Base-by-base conservation (phyloP, 2,113 vertebrate genomes). In the Chionis minor region DNA sequence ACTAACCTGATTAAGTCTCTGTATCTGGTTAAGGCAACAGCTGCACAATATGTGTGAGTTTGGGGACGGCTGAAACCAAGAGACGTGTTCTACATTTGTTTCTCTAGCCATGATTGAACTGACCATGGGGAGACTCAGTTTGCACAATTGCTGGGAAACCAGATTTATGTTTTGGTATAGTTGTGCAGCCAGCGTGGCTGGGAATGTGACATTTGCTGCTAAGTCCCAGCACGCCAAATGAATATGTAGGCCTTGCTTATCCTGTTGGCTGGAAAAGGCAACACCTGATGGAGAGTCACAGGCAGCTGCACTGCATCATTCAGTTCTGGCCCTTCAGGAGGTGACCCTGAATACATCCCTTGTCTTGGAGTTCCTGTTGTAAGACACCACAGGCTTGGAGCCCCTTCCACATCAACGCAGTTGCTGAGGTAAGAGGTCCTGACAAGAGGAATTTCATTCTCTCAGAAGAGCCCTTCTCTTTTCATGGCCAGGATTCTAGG, bases 11-110 rank as follows among this genome's bases (percentile, higher is more conserved):
- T 94, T 96, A 93, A 81, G 69, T 78, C 86, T 66, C 58, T 92
- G 16, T 84, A 95, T 67, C 87, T 74, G 45, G 86, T 86, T 94
- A 92, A 90, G 92, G 51, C 83, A 97, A 97, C 84, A 96, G 88
- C 75, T 96, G 85, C 81, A 81, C 69, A 73, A 26, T 73, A 75
- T n/a, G 3, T 14, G 61, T 3, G 4, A 92, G 44, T 70, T 77
- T 11, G 40, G 47, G 70, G 61, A 65, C 0, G 3, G n/a, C 70
- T 77, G 52, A 92, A 73, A 84, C 54, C 70, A 83, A 54, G 33
- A 77, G 55, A 70, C 4, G 8, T 51, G 74, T 75, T 32, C 61
- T 55, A 63, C 66, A 56, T 89, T 69, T 81, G 23, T 8, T 94
- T 90, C 67, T 95, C 77, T 61, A 72, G 71, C 23, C 44, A 1